Base-by-base conservation (phyloP, 1,140 invertebrate genomes). In the Orchestia grillus region DNA sequence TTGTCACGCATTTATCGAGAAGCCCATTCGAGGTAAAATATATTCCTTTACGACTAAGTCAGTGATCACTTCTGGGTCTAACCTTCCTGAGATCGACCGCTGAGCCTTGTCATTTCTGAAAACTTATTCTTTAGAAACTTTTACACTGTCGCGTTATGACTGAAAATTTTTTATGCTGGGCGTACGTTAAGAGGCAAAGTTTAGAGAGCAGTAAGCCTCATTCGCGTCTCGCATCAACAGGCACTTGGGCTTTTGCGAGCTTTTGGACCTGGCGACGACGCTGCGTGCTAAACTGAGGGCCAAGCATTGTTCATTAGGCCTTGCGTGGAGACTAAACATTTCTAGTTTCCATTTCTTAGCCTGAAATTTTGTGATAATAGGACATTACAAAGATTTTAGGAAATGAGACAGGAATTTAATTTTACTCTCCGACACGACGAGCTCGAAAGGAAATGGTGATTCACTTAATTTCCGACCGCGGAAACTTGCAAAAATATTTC, bases 401-500 rank as follows among this genome's bases (percentile, higher is more conserved):
- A 77, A 77, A 77, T 77, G 62, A 77, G 28, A 77, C 62, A 77
- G 62, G 28, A 77, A 77, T 77, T 77, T 77, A 77, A 77, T 77
- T 77, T 77, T 19, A 77, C 62, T 77, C 62, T 77, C 62, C 62
- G 62, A 77, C 62, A 36, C 62, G 62, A 77, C 62, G 62, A 77
- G 62, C 36, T 77, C 62, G 11, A 36, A 77, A 77, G 62, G 62
- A 77, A 77, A 77, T 77, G 62, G 36, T 77, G 62, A 77, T 77
- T 77, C 28, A 23, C 28, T 77, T 77, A 77, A 77, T 77, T 77
- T 77, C 62, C 62, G 62, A 77, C 62, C 28, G 62, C 62, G 36
- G 62, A 77, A 77, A 77, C 62, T 77, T 77, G 62, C 62, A 77
- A 77, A 77, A 23, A 77, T 77, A 77, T 77, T 77, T 77, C 62